phyloP scores from a whole-genome alignment of 1,140 invertebrate genomes.

The Gonioctena quinquepunctata region DNA sequence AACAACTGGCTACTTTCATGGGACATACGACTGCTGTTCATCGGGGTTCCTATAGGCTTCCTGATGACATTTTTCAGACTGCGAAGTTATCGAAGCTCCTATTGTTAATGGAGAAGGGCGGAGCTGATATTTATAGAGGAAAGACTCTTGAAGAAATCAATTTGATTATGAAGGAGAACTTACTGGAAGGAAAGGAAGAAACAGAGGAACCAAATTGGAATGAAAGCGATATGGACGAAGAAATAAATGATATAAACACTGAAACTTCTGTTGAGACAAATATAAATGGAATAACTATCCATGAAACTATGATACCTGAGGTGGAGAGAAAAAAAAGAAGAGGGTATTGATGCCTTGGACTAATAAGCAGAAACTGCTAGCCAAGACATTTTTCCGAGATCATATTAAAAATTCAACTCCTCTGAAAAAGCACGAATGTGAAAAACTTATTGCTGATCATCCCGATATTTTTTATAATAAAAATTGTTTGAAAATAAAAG shows the following conservation, averaged over 20 bases:
- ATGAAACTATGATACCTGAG: neutral
- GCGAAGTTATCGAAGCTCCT: slow-evolving; percentile 29
- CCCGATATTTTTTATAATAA: slow-evolving; percentile 5
- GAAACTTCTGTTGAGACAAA: neutral
- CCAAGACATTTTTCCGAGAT: slow-evolving; percentile 1
- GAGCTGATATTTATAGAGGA: slow-evolving; percentile 45
- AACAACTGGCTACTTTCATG: slow-evolving; percentile 51
- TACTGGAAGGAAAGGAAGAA: slow-evolving; percentile 13
- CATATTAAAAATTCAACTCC: slow-evolving; percentile 6
- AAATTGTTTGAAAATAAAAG: slow-evolving; percentile 4
- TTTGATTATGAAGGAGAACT: slow-evolving; percentile 40
- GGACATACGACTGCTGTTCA: slow-evolving; percentile 33
- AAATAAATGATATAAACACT: neutral
- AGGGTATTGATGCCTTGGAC: neutral
- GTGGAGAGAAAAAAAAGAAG: neutral
- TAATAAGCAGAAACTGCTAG: slow-evolving; percentile 3
- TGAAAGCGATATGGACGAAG: neutral
- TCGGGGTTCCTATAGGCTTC: slow-evolving; percentile 25
- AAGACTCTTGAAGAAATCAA: slow-evolving; percentile 49
- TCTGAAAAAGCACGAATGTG: slow-evolving; percentile 17
- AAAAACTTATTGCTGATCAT: slow-evolving; percentile 4
- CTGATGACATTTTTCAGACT: slow-evolving; percentile 30
- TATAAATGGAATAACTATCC: neutral
- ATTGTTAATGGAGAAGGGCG: slow-evolving; percentile 33
- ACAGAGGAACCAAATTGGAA: neutral